Percentiles rank a stretch among this genome's conserved stretches.
Evolutionary conservation across 2,113 vertebrate genomes (phyloP).

Genomic region (Sigmodon hispidus): DNA sequence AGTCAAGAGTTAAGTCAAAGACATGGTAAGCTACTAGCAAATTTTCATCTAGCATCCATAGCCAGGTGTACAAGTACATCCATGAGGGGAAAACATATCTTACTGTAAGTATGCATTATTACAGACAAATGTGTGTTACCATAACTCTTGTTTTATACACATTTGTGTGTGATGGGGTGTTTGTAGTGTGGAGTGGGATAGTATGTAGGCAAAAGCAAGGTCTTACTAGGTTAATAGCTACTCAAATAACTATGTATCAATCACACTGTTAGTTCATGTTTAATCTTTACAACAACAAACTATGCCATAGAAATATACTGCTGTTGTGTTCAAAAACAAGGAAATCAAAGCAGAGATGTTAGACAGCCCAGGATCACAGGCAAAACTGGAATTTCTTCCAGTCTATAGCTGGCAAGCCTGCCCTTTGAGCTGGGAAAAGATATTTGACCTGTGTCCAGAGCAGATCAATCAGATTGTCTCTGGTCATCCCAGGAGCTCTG

Average conservation of each 20-base stretch:
- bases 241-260: background rate
- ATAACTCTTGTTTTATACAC: background rate
- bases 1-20: background rate
- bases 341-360: background rate
- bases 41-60: background rate
- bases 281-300: background rate
- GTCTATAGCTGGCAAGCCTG: background rate
- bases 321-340: background rate
- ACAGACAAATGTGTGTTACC: background rate
- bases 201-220: background rate
- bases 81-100: background rate
- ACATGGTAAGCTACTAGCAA: background rate
- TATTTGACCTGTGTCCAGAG: background rate
- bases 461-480: rapidly evolving
- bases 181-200: background rate
- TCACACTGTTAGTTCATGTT: background rate
- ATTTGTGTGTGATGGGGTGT: background rate
- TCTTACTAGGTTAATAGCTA: background rate
- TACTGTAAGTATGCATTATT: background rate
- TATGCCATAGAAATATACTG: background rate
- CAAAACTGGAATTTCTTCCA: background rate
- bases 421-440: background rate
- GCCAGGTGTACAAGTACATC: background rate
- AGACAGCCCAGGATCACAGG: background rate
- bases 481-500: background rate